phyloP scores from a whole-genome alignment of 2,888 invertebrate genomes.

The Notodonta dromedarius region DNA sequence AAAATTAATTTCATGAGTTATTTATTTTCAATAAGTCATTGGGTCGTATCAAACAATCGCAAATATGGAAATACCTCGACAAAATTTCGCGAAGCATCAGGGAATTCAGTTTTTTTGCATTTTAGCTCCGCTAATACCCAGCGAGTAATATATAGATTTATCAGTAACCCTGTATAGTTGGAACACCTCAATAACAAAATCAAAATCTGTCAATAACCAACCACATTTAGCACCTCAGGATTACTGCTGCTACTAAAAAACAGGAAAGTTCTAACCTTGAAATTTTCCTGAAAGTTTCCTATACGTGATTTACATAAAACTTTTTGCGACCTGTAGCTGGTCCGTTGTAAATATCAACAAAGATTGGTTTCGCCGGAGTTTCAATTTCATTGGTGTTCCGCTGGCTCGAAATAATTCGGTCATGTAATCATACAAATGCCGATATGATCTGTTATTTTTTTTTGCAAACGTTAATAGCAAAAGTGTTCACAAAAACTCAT shows the following conservation, averaged over 20 bases:
- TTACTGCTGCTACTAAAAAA: not conserved
- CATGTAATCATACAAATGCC: slow-evolving; percentile 5
- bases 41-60: too few species aligned
- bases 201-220: too few species aligned
- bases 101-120: too few species aligned
- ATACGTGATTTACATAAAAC: slow-evolving; percentile 25
- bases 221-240: too few species aligned
- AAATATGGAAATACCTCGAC: too few species aligned
- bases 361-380: slow-evolving; percentile 5
- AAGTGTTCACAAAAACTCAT: slow-evolving; percentile 1
- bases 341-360: slow-evolving; percentile 13
- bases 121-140: too few species aligned
- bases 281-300: slow-evolving; percentile 17
- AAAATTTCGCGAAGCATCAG: too few species aligned
- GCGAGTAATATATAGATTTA: too few species aligned
- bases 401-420: slow-evolving; percentile 1
- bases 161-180: too few species aligned
- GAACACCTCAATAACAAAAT: too few species aligned
- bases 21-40: too few species aligned
- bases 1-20: too few species aligned
- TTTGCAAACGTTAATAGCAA: not conserved
- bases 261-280: slow-evolving; percentile 32
- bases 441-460: slow-evolving; percentile 3
- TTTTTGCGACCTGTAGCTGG: slow-evolving; percentile 19
- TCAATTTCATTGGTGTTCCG: not conserved